phyloP scores from a whole-genome alignment of 2,797 vertebrate genomes.

The Oreortyx pictus region DNA sequence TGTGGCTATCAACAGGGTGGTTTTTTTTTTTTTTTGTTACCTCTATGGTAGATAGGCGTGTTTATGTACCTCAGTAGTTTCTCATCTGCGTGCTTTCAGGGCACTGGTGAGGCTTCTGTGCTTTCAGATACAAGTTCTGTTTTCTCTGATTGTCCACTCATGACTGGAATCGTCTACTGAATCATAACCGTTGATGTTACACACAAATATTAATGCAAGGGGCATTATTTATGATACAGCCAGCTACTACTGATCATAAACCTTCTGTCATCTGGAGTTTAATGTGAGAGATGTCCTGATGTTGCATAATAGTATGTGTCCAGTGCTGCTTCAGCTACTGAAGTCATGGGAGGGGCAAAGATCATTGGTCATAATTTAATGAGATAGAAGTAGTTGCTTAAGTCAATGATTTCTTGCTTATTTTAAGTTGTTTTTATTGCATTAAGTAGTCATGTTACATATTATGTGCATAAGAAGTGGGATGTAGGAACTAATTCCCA shows the following conservation, averaged over 20 bases:
- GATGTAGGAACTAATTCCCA: background rate
- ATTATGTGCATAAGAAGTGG: background rate
- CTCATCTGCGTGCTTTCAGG: background rate
- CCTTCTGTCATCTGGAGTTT: background rate
- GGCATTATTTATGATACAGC: background rate
- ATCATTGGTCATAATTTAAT: background rate
- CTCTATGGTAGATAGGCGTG: background rate
- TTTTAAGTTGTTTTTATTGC: background rate
- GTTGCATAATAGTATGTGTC: background rate
- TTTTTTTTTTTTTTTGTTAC: background rate
- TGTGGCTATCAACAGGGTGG: background rate
- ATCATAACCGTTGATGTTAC: background rate
- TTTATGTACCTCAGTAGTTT: background rate
- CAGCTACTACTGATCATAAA: background rate
- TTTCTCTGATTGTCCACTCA: background rate
- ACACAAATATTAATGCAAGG: background rate
- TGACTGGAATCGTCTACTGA: background rate
- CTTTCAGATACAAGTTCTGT: background rate
- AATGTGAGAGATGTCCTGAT: background rate
- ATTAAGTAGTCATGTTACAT: rapidly evolving
- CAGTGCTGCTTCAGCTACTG: background rate
- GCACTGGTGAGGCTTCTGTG: background rate
- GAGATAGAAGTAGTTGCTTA: background rate
- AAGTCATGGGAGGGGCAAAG: background rate
- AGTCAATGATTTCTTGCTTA: background rate